Percentiles rank a stretch among this genome's conserved stretches.
These are phyloP conservation scores for Rhinichthys klamathensis DNA, from an alignment of 2,113 vertebrate species.

Conservation along the genomic window DNA sequence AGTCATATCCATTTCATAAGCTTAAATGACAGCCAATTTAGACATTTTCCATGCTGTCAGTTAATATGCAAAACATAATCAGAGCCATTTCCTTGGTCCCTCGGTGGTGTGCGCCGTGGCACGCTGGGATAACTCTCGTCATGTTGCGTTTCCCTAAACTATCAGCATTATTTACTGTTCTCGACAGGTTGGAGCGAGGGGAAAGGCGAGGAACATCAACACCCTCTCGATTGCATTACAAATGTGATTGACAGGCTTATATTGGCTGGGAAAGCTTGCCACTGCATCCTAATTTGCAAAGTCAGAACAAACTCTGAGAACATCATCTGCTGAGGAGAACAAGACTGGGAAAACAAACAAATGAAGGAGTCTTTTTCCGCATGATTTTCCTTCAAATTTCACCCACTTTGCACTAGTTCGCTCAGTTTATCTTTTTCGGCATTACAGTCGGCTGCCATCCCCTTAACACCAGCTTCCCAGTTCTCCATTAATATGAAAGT, in stretches of 20 bases:
- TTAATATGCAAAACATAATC: slow-evolving; percentile 61
- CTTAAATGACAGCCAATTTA: slow-evolving; percentile 71
- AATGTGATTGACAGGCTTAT: slow-evolving; percentile 65
- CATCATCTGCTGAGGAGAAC: slow-evolving; percentile 49
- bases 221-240: slow-evolving; percentile 66
- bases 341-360: slow-evolving; percentile 23
- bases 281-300: slow-evolving; percentile 59
- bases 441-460: slow-evolving; percentile 51
- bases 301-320: slow-evolving; percentile 52
- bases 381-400: slow-evolving; percentile 37
- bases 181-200: slow-evolving; percentile 51
- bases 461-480: slow-evolving; percentile 57
- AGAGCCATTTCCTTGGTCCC: slow-evolving; percentile 38
- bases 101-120: slow-evolving; percentile 40
- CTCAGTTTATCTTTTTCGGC: background rate
- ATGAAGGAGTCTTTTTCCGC: slow-evolving; percentile 43
- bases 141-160: slow-evolving; percentile 69
- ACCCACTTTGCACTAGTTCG: background rate
- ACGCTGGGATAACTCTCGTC: slow-evolving; percentile 63
- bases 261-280: slow-evolving; percentile 52
- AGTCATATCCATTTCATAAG: slow-evolving; percentile 63
- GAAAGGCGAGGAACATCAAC: slow-evolving; percentile 57
- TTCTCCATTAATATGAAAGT: slow-evolving; percentile 68
- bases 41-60: slow-evolving; percentile 63
- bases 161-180: slow-evolving; percentile 73